phyloP scores from a whole-genome alignment of 1,140 invertebrate genomes.

The Ips typographus region DNA sequence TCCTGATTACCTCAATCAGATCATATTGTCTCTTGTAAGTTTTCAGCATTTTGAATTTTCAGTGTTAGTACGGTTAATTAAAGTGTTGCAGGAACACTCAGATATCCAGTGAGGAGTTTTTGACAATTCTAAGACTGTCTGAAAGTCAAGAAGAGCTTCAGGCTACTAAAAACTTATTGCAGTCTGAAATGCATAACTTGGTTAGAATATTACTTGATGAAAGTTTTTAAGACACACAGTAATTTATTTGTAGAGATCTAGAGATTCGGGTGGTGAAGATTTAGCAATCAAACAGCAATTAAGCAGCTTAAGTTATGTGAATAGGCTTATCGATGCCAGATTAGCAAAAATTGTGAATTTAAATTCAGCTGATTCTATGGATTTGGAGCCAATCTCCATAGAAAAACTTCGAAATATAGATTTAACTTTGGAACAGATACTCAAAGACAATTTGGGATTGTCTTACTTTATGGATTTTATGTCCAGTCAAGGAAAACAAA shows the following conservation, averaged over 20 bases:
- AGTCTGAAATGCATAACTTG: conserved; percentile 75
- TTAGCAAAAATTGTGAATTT: conserved; percentile 63
- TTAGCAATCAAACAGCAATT: conserved; percentile 83
- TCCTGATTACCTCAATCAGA: conserved; percentile 93
- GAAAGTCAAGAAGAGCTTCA: conserved; percentile 78
- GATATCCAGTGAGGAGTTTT: conserved; percentile 79
- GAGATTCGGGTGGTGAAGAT: conserved; percentile 81
- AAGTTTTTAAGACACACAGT: background rate
- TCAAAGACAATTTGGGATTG: conserved; percentile 78
- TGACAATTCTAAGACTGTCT: conserved; percentile 76
- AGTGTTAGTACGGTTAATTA: conserved; percentile 38
- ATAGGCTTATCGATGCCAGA: conserved; percentile 70
- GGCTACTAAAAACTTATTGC: conserved; percentile 76
- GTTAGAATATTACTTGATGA: conserved; percentile 50
- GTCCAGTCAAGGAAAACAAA: conserved; percentile 68
- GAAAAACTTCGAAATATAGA: conserved; percentile 63
- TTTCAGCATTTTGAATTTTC: background rate
- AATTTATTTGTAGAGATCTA: conserved; percentile 63
- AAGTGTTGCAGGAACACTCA: conserved; percentile 75
- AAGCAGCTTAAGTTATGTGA: conserved; percentile 82
- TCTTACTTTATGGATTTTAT: conserved; percentile 84
- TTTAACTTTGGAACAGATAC: conserved; percentile 73
- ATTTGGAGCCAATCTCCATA: conserved; percentile 42
- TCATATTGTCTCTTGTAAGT: conserved; percentile 86
- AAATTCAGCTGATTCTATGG: conserved; percentile 51